Evolutionary conservation across 2,113 vertebrate species (phyloP).

Genomic region (Ailuropoda melanoleuca): DNA sequence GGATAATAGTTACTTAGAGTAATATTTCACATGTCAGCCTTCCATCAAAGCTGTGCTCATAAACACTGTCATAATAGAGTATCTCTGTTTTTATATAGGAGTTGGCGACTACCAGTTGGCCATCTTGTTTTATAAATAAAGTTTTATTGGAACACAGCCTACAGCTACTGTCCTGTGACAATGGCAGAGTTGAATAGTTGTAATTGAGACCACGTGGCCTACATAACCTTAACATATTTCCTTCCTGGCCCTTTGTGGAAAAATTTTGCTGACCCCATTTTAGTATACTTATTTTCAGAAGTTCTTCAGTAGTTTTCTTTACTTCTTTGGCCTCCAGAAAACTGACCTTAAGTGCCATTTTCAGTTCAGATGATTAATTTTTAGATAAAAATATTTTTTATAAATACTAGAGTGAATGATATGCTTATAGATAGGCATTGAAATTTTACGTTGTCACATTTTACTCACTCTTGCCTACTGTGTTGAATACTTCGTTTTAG

Average conservation of each 20-base stretch:
- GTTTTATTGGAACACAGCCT: not conserved
- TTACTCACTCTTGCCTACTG: not conserved
- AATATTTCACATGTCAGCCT: not conserved
- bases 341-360: not conserved
- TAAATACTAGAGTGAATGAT: not conserved
- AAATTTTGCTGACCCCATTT: not conserved
- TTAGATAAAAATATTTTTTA: slow-evolving; percentile 12
- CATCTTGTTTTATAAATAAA: slow-evolving; percentile 35
- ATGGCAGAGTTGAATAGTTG: not conserved
- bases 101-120: not conserved
- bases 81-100: not conserved
- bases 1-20: not conserved
- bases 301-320: not conserved
- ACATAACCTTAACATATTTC: not conserved
- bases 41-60: not conserved
- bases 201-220: not conserved
- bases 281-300: slow-evolving; percentile 35
- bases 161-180: not conserved
- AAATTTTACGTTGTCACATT: not conserved
- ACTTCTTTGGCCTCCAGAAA: not conserved
- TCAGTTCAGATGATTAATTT: slow-evolving; percentile 24
- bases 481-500: not conserved
- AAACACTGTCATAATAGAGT: not conserved
- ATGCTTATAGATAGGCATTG: not conserved
- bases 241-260: not conserved